Evolutionary conservation across 2,797 vertebrate genomes (phyloP).

Genomic region (Epinephelus coioides): DNA sequence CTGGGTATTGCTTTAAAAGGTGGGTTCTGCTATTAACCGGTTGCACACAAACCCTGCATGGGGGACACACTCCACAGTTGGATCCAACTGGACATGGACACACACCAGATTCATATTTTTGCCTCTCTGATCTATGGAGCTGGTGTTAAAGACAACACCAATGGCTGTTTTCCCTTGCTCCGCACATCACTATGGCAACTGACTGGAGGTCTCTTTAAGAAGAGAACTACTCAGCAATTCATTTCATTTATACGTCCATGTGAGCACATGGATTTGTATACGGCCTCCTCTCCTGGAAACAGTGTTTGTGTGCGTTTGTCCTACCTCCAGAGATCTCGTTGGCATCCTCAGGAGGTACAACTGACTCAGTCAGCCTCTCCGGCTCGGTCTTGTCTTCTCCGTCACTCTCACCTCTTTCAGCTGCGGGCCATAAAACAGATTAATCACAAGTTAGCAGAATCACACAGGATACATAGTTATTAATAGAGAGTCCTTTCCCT

Average conservation of each 20-base stretch:
- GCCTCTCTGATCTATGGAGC: conserved; percentile 24
- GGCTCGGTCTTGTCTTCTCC: conserved; percentile 67
- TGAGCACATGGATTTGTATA: conserved; percentile 17
- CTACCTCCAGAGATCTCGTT: conserved; percentile 87
- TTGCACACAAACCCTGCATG: conserved; percentile 29
- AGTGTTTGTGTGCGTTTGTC: conserved; percentile 46
- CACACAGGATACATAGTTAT: background rate
- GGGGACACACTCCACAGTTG: conserved; percentile 4
- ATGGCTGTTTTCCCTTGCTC: conserved; percentile 47
- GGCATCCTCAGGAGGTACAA: conserved; percentile 74
- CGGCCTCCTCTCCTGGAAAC: conserved; percentile 51
- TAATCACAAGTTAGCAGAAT: conserved; percentile 17
- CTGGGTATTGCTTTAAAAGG: conserved; percentile 27
- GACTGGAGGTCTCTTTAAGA: conserved; percentile 38
- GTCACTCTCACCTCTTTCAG: conserved; percentile 66
- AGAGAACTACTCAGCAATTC: conserved; percentile 11
- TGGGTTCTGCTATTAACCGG: conserved; percentile 8
- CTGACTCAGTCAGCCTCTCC: conserved; percentile 72
- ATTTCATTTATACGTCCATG: conserved; percentile 39
- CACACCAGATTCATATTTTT: conserved; percentile 28
- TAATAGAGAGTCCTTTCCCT: background rate
- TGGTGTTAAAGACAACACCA: conserved; percentile 27
- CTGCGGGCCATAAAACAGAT: conserved; percentile 58
- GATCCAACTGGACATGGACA: conserved; percentile 30
- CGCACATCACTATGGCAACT: conserved; percentile 64